A percentile compares a stretch with the other conserved stretches of the same genome.
Evolutionary conservation across 35 echinoderm and acorn worm genomes (phyloP).

Genomic region (Lytechinus pictus): DNA sequence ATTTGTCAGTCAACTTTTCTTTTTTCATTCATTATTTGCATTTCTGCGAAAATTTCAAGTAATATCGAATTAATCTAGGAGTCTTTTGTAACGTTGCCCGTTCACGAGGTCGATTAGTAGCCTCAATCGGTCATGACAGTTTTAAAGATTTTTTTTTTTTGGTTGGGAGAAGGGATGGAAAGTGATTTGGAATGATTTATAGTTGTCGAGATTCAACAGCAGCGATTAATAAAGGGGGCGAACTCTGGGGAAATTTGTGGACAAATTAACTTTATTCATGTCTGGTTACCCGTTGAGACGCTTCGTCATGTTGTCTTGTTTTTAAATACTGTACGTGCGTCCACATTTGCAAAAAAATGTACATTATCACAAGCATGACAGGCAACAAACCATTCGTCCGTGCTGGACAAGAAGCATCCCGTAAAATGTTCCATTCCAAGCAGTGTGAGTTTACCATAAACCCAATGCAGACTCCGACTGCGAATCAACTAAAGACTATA

Average conservation of each 20-base stretch:
- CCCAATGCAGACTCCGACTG: no score
- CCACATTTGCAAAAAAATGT: no score
- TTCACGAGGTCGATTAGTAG: not conserved
- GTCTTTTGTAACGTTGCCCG: not conserved
- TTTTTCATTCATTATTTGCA: not conserved
- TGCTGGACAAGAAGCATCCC: no score
- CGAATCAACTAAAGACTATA: no score
- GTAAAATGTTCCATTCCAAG: no score
- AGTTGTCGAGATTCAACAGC: constrained; percentile 6
- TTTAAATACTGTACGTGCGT: not conserved
- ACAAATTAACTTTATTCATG: constrained; percentile 43
- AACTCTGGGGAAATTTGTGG: constrained; percentile 38
- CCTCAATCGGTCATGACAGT: not conserved
- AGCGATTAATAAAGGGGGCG: constrained; percentile 8
- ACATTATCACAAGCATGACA: no score
- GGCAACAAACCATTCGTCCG: not conserved
- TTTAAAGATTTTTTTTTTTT: not conserved
- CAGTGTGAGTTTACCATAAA: no score
- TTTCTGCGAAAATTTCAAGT: not conserved
- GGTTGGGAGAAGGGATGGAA: not conserved
- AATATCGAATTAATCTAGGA: not conserved
- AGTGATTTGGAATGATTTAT: constrained; percentile 38
- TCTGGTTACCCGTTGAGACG: constrained; percentile 1
- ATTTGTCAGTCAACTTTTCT: not conserved
- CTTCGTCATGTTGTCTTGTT: not conserved